Conservation (phyloP, 2,888 invertebrate species). For the Drosophila siamana region DNA sequence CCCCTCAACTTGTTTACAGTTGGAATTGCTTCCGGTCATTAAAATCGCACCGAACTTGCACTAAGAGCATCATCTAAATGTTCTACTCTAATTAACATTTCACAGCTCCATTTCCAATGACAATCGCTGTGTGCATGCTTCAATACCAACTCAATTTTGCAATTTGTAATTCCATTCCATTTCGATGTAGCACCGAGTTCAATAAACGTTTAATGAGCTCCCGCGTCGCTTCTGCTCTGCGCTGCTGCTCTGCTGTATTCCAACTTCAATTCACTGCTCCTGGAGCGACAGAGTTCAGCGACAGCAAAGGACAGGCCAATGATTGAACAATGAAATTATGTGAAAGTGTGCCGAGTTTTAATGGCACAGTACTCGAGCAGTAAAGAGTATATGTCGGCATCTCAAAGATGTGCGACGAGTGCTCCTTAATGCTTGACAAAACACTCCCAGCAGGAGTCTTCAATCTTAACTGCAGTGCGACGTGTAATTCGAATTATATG, state of each 20-base stretch:
- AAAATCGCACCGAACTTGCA: conserved; percentile 16
- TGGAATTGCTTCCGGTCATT: conserved; percentile 61
- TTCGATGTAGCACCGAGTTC: conserved; percentile 41
- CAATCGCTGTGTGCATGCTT: conserved; percentile 7
- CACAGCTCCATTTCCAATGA: conserved; percentile 6
- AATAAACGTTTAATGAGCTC: conserved; percentile 67
- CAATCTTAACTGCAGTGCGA: neutral
- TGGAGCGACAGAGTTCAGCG: conserved; percentile 25
- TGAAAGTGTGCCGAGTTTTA: conserved; percentile 7
- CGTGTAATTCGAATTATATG: neutral
- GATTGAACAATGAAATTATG: conserved; percentile 10
- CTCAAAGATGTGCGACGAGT: neutral
- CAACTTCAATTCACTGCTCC: neutral
- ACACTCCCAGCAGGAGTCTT: conserved; percentile 1
- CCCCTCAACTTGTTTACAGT: conserved; percentile 55
- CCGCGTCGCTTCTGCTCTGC: too few species aligned
- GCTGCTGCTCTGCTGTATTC: conserved; percentile 25
- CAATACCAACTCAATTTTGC: conserved; percentile 7
- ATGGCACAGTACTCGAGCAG: conserved; percentile 4
- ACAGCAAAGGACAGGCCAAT: conserved; percentile 4
- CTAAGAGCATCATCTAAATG: neutral
- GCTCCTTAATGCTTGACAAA: neutral
- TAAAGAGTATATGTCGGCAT: neutral
- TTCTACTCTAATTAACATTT: conserved; percentile 11
- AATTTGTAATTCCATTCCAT: conserved; percentile 8